Base-by-base conservation (phyloP, 2,797 vertebrate species). In the Parauchenoglanis ngamensis region DNA sequence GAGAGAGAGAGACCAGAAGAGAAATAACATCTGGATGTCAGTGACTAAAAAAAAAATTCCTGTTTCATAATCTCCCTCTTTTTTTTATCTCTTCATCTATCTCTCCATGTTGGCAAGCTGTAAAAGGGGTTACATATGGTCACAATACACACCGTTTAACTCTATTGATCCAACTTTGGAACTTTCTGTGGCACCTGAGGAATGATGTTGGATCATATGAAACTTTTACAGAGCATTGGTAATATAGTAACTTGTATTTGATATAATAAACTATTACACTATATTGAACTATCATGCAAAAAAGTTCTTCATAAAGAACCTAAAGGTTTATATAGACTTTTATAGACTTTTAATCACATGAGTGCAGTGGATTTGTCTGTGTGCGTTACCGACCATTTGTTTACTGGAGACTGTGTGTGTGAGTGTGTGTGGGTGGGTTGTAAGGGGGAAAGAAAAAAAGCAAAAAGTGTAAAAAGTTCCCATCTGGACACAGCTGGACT, bases 11-110 rank as follows among this genome's bases (percentile, higher is more conserved):
- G 17, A 31, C 46, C 85, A 86, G 87, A 85, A 92, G 90, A 92
- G 90, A 90, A 92, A 92, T 91, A 94, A 95, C 95, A 95, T 96
- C 94, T 95, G 95, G 93, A 93, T 90, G 89, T 87, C 93, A 94
- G 92, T 90, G 87, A 94, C 90, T 91, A 86, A 85, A 87, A 85
- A 88, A 85, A 92, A 91, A 88, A 88, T 93, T 89, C 81, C 76
- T 86, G 84, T 89, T 89, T 72, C 54, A 80, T 86, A 84, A 78
- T 46, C 63, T 63, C 46, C 28, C 61, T 83, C 28, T 67, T 73
- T 88, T 46, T 61, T n/a, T 83, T 11, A 81, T 23, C 56, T 77
- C 79, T 92, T 86, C 56, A 44, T 86, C 73, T 54, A 25, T 31
- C 73, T 77, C 65, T 84, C 23, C 15, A 3, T 88, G 44, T 84